phyloP scores from a whole-genome alignment of 2,888 invertebrate genomes.

The Yponomeuta malinellus region DNA sequence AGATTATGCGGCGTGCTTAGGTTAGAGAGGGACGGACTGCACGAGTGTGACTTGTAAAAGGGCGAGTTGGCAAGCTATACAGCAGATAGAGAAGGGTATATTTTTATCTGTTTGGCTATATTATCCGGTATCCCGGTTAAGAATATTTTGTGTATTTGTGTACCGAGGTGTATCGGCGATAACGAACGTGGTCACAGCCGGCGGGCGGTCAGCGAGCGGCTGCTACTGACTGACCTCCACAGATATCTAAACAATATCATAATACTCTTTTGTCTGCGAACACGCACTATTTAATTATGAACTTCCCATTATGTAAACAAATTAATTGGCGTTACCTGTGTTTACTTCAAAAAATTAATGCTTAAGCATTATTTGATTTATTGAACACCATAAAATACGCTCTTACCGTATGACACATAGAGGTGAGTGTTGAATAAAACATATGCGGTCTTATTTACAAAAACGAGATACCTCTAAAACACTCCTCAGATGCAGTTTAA shows the following conservation, averaged over 20 bases:
- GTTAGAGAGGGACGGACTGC: slow-evolving; percentile 36
- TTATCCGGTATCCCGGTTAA: slow-evolving; percentile 67
- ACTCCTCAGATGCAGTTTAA: too few relatives aligned
- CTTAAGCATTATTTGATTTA: too few relatives aligned
- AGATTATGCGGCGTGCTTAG: slow-evolving; percentile 28
- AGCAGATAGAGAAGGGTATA: slow-evolving; percentile 38
- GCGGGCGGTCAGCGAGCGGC: slow-evolving; percentile 36
- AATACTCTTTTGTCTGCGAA: neutral
- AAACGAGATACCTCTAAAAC: too few relatives aligned
- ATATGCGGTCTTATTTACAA: too few relatives aligned
- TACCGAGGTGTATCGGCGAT: slow-evolving; percentile 45
- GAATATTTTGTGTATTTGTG: slow-evolving; percentile 45
- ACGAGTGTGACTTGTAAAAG: slow-evolving; percentile 24
- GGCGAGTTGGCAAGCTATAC: slow-evolving; percentile 2
- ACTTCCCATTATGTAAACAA: neutral
- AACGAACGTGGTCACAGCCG: slow-evolving; percentile 34
- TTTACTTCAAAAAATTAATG: too few relatives aligned
- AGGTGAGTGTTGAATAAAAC: too few relatives aligned
- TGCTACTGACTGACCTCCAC: slow-evolving; percentile 47
- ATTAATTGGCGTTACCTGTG: too few relatives aligned
- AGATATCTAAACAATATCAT: slow-evolving; percentile 23
- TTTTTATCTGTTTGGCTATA: slow-evolving; percentile 31
- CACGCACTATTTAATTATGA: neutral
- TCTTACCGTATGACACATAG: too few relatives aligned
- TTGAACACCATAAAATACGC: too few relatives aligned